phyloP scores from a whole-genome alignment of 2,113 vertebrate species.

The Ciconia boyciana region DNA sequence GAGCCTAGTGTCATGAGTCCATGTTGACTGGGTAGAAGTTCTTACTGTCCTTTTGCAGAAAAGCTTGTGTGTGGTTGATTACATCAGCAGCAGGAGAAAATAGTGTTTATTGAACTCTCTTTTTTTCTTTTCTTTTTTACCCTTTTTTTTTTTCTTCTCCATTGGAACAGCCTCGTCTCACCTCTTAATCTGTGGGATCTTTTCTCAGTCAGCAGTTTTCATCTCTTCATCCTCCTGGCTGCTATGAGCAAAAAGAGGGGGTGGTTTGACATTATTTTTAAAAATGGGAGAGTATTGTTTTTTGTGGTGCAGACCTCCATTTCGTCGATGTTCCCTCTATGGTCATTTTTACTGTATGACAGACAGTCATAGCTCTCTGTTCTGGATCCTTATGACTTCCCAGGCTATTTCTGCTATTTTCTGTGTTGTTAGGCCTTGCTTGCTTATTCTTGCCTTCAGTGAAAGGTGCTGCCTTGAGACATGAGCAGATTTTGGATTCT shows the following conservation, averaged over 20 bases:
- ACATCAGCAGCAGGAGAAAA: not conserved
- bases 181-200: not conserved
- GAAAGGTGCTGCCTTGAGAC: not conserved
- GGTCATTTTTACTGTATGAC: not conserved
- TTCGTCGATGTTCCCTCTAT: not conserved
- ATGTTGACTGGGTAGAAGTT: not conserved
- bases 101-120: not conserved
- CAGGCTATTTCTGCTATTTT: not conserved
- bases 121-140: too few relatives aligned
- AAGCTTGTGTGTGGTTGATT: not conserved
- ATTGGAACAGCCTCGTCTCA: not conserved
- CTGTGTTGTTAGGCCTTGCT: not conserved
- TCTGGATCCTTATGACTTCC: not conserved
- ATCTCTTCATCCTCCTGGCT: not conserved
- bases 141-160: too few relatives aligned
- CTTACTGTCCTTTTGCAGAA: not conserved
- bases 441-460: not conserved
- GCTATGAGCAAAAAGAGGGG: not conserved
- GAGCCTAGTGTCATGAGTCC: not conserved
- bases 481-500: not conserved
- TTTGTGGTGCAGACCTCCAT: not conserved
- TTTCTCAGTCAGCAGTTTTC: not conserved
- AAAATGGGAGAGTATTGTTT: not conserved
- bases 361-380: not conserved
- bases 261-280: not conserved